Evolutionary conservation across 2,888 invertebrate genomes (phyloP).

Genomic region (Cheilosia impressa): DNA sequence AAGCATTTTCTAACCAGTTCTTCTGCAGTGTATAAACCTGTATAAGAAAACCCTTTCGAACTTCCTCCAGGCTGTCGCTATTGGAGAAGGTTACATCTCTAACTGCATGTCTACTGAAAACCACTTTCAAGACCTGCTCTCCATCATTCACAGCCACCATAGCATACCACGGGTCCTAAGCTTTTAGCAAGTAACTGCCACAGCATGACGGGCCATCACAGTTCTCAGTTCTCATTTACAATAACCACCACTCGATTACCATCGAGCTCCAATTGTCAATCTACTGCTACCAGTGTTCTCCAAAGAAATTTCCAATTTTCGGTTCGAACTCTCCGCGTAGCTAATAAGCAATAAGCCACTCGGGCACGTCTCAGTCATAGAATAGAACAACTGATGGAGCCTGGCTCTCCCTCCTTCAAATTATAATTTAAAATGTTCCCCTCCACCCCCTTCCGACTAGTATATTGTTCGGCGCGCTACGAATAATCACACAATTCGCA

Average conservation of each 20-base stretch:
- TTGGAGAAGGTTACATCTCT: too few relatives aligned
- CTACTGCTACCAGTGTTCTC: constrained; percentile 2
- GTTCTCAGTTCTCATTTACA: neutral
- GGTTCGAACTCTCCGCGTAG: constrained; percentile 25
- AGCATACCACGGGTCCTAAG: too few relatives aligned
- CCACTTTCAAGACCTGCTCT: too few relatives aligned
- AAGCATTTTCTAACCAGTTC: too few relatives aligned
- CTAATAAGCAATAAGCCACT: constrained; percentile 66
- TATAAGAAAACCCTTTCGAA: too few relatives aligned
- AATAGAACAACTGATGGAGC: constrained; percentile 57
- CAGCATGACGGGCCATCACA: neutral
- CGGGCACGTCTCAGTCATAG: constrained; percentile 65
- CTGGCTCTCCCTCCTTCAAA: constrained; percentile 15
- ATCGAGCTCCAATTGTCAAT: constrained; percentile 39
- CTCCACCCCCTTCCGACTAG: too few relatives aligned
- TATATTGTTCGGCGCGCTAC: constrained; percentile 4
- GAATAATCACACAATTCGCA: constrained; percentile 69
- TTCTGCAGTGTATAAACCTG: too few relatives aligned
- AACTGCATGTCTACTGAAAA: too few relatives aligned
- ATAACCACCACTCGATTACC: constrained; percentile 13
- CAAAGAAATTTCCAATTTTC: constrained; percentile 39
- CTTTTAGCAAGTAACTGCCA: neutral
- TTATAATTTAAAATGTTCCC: constrained; percentile 67
- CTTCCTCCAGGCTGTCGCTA: too few relatives aligned
- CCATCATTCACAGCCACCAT: too few relatives aligned